A percentile compares a stretch with the other conserved stretches of the same genome.
Conservation (phyloP, 2,113 vertebrate species). For the Micronycteris hirsuta region DNA sequence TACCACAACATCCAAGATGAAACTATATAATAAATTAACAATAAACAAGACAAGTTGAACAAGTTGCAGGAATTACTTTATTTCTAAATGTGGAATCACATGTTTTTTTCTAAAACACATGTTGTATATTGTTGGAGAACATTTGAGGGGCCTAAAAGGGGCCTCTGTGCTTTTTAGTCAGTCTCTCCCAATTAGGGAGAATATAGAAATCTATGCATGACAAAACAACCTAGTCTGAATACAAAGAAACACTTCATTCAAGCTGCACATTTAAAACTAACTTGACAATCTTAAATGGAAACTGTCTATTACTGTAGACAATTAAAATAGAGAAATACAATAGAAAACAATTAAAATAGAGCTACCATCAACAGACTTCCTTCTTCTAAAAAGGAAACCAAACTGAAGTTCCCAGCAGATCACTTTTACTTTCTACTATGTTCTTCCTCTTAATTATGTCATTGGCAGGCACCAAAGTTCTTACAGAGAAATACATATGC, state of each 20-base stretch:
- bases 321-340: neutral
- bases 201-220: neutral
- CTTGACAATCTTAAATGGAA: neutral
- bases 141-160: neutral
- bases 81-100: neutral
- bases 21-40: neutral
- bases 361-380: slow-evolving; percentile 2
- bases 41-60: neutral
- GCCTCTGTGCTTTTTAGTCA: neutral
- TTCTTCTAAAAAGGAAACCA: slow-evolving; percentile 37
- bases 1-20: neutral
- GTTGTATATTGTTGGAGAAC: neutral
- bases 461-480: neutral
- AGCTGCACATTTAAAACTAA: slow-evolving; percentile 12
- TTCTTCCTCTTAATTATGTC: neutral
- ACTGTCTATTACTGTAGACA: neutral
- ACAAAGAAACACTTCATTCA: neutral
- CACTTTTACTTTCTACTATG: slow-evolving; percentile 4
- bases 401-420: neutral
- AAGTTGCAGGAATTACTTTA: neutral
- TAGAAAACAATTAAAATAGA: slow-evolving; percentile 18
- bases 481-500: neutral
- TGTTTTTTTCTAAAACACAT: neutral
- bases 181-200: neutral
- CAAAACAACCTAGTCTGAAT: neutral